Evolutionary conservation across 2,888 invertebrate species (phyloP).

Genomic region (Pyrgus malvae): DNA sequence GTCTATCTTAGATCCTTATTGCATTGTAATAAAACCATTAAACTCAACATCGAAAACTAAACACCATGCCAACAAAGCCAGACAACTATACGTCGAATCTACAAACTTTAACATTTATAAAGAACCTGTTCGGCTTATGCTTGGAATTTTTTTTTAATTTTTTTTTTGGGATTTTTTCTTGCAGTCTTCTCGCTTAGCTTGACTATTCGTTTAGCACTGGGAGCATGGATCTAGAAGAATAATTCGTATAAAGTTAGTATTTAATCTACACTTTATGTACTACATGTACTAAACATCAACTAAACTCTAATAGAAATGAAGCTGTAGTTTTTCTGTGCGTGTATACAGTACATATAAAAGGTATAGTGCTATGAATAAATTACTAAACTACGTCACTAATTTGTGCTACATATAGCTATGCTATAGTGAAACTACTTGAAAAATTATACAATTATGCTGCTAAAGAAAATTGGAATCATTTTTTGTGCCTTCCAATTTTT

Average conservation of each 20-base stretch:
- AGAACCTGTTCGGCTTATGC: conserved; percentile 68
- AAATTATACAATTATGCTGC: too few species aligned
- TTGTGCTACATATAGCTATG: too few species aligned
- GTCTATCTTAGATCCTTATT: too few species aligned
- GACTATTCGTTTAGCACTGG: conserved; percentile 90
- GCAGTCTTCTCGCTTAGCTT: conserved; percentile 78
- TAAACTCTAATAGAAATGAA: background rate
- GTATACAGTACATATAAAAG: too few species aligned
- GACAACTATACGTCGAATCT: conserved; percentile 41
- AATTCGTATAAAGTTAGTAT: conserved; percentile 34
- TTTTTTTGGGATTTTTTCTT: conserved; percentile 57
- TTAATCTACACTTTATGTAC: background rate
- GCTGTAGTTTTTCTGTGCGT: background rate
- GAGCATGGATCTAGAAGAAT: conserved; percentile 87
- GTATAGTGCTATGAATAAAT: too few species aligned
- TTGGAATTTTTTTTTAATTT: conserved; percentile 48
- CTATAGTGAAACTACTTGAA: too few species aligned
- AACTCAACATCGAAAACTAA: conserved; percentile 6
- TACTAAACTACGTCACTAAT: too few species aligned
- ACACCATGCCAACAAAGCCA: conserved; percentile 35
- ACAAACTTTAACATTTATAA: conserved; percentile 63
- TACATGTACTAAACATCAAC: background rate
- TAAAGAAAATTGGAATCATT: too few species aligned
- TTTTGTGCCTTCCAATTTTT: too few species aligned
- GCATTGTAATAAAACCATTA: too few species aligned